Base-by-base conservation (phyloP, 1,140 invertebrate species). In the Eufriesea mexicana region DNA sequence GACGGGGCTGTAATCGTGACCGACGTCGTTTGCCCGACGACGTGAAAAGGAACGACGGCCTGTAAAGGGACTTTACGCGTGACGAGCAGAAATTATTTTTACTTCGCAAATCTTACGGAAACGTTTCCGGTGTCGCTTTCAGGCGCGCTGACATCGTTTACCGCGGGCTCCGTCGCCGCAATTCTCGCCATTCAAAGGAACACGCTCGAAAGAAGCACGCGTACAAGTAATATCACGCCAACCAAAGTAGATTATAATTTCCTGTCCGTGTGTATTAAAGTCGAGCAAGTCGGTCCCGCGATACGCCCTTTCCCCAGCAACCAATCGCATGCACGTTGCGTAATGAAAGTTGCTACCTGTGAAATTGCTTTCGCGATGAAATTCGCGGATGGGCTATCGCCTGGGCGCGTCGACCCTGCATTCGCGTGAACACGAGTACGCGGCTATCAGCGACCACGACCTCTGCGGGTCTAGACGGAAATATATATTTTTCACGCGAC, bases 291-390 rank as follows among this genome's bases (percentile, higher is more conserved):
- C 25, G 25, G 14, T 18, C 16, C 25, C 8, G 16, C 16, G 61
- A 62, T 25, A 35, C 61, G 28, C 28, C 28, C 54, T 68, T 73
- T 67, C 51, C 25, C 23, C 9, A 4, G 25, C 42, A 42, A 54
- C 20, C 49, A 25, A 28, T 54, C 47, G 55, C 75, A 49, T 2
- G 12, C 4, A 10, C 64, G 45, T 55, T 47, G 25, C 18, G 28
- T 81, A 77, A 83, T 45, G 64, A 78, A 83, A 51, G 20, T 54
- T 45, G 54, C 64, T 67, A 62, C 64, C 80, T 78, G 80, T 61
- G 80, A 83, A 83, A 78, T 83, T 77, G 47, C 73, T 83, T 77
- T 67, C 74, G 28, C 74, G 74, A 61, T 45, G 80, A 78, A 83
- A 68, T 62, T 80, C 79, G 66, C 10, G 28, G 35, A 35, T 45